These are phyloP conservation scores for Galeruca laticollis DNA, from an alignment of 2,888 invertebrate species.

Conservation along the genomic window DNA sequence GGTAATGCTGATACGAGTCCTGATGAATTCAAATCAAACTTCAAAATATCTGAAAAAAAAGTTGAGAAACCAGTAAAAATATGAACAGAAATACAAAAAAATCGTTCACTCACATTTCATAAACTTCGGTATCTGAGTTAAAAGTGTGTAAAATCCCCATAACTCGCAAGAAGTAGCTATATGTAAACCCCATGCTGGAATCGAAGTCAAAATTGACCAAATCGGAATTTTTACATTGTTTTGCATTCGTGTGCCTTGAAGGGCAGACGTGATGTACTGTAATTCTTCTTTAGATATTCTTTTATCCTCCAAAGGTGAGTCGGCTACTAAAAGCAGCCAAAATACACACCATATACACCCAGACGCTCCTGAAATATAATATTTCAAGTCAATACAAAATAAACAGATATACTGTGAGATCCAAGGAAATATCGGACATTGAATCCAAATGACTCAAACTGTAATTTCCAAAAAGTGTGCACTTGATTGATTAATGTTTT, in stretches of 20 bases:
- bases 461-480: too few relatives aligned
- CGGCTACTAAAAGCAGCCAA: conserved; percentile 79
- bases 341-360: conserved; percentile 79
- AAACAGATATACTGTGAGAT: too few relatives aligned
- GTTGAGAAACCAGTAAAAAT: background rate
- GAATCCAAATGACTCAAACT: too few relatives aligned
- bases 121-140: conserved; percentile 43
- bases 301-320: conserved; percentile 81
- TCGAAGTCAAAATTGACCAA: conserved; percentile 79
- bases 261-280: conserved; percentile 76
- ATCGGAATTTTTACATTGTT: conserved; percentile 76
- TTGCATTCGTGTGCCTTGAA: conserved; percentile 56
- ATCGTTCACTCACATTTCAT: conserved; percentile 40
- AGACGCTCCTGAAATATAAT: conserved; percentile 68
- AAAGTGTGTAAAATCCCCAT: conserved; percentile 90
- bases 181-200: conserved; percentile 86
- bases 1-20: conserved; percentile 89
- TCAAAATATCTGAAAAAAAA: conserved; percentile 74
- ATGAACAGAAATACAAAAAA: background rate
- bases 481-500: too few relatives aligned
- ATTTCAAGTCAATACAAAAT: too few relatives aligned
- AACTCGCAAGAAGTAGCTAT: conserved; percentile 89
- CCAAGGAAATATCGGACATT: too few relatives aligned
- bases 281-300: conserved; percentile 79
- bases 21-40: conserved; percentile 80